phyloP scores from a whole-genome alignment of 2,113 vertebrate species.

The Pteronura brasiliensis region DNA sequence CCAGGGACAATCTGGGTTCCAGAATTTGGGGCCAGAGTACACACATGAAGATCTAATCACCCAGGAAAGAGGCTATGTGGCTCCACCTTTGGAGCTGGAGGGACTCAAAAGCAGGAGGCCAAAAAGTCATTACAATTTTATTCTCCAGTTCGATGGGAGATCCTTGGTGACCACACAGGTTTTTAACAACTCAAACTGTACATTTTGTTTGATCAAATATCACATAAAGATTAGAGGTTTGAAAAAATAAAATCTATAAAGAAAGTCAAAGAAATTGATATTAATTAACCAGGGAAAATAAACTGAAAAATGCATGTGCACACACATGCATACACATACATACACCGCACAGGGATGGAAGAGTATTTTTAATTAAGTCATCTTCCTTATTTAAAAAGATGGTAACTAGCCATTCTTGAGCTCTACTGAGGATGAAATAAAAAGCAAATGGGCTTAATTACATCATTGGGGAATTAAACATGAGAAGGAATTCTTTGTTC shows the following conservation, averaged over 20 bases:
- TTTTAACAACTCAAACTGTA: background rate
- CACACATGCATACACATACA: background rate
- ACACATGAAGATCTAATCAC: background rate
- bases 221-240: slow-evolving; percentile 39
- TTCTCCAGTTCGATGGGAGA: background rate
- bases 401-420: slow-evolving; percentile 51
- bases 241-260: slow-evolving; percentile 38
- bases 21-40: background rate
- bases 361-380: slow-evolving; percentile 62
- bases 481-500: slow-evolving; percentile 67
- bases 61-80: background rate
- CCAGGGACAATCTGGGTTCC: background rate
- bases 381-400: slow-evolving; percentile 38
- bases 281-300: slow-evolving; percentile 48
- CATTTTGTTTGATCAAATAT: slow-evolving; percentile 30
- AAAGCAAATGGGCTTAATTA: slow-evolving; percentile 69
- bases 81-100: background rate
- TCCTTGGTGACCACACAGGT: background rate
- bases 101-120: background rate
- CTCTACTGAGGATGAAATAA: slow-evolving; percentile 54
- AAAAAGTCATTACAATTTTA: background rate
- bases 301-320: background rate
- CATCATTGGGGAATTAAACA: slow-evolving; percentile 64
- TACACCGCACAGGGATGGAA: background rate
- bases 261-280: slow-evolving; percentile 14